Base-by-base conservation (phyloP, 2,113 vertebrate species). In the Pseudolaguvia tuberculata region DNA sequence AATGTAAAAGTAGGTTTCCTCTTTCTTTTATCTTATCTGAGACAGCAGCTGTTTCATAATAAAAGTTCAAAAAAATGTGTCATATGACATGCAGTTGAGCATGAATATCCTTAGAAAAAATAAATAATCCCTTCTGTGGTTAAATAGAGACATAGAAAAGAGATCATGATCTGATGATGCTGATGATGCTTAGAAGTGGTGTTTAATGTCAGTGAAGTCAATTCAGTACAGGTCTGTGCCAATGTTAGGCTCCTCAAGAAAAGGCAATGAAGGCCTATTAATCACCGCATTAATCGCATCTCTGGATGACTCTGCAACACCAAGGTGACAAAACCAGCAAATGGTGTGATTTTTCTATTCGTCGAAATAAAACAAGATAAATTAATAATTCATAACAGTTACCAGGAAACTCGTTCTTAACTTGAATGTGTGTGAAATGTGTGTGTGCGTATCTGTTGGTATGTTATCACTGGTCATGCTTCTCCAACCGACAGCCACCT, bases 401-500 rank as follows among this genome's bases (percentile, higher is more conserved):
- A n/a, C 5, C 4, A 5, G 74, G 14, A 31, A 13, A 35, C 53
- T 47, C 13, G n/a, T 14, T 66, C 18, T 17, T 18, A 61, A 53
- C 48, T 75, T 51, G 1, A 70, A 17, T 2, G 23, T 20, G 55
- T 68, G 45, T 62, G 67, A n/a, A n/a, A n/a, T 53, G 75, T 35
- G 56, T 3, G 56, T 77, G 48, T 21, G 48, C 27, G 52, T 68
- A 62, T 53, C 55, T 42, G 55, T 29, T 45, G 63, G 63, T 67
- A 67, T 67, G 63, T 50, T 9, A 67, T 67, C 57, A 73, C 50
- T 27, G 52, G 68, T 75, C 76, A 72, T n/a, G 62, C 48, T 80
- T 56, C 67, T 73, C 78, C 76, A 78, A 63, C 78, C 61, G 78
- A 78, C 68, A 72, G 75, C 81, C 81, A 82, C 81, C 78, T 83